Evolutionary conservation across 1,140 invertebrate genomes (phyloP), one percentile per base, ranked within the genome.

Genomic region (Hirudo medicinalis): DNA sequence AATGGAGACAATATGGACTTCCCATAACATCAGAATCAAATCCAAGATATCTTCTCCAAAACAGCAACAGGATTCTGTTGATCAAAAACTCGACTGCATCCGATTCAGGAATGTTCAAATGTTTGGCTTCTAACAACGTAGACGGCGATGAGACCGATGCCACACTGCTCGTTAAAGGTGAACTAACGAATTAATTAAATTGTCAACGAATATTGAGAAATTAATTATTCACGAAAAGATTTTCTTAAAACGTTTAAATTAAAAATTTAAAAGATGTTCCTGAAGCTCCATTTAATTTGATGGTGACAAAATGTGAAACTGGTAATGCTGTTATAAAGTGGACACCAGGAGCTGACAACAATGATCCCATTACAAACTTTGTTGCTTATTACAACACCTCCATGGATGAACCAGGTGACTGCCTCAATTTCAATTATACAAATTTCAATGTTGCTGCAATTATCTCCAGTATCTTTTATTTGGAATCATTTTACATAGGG

Each of bases 81-180:
- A 95, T 99, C 71, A 89, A 90, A 8, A 93, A 94, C 82, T 94
- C 92, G 19, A 90, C 88, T 32, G 93, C 95, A 82, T 81, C 94
- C 69, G 93, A 97, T 83, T 94, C 94, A 6, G 94, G 93, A 15
- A 87, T 86, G 63, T 98, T 98, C 78, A 97, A 94, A 0, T 99
- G 96, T 82, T 87, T 94, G n/a, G 95, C 94, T 2, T 85, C 84
- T 57, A 98, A 95, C 2, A 86, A 88, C 9, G 83, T 97, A 22
- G 96, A 98, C 79, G 86, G 89, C 75, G 88, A 89, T 0, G 85
- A 85, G 4, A 90, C 91, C 0, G 85, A 87, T 74, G 94, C 95
- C 11, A 91, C 89, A 67, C 84, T 99, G 1, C 92, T 87, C 71
- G 94, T 99, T 9, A 92, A 96, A 86, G 89, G 88, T 88, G 74